Evolutionary conservation across 2,888 invertebrate genomes (phyloP).

Genomic region (Drosophila neotestacea): DNA sequence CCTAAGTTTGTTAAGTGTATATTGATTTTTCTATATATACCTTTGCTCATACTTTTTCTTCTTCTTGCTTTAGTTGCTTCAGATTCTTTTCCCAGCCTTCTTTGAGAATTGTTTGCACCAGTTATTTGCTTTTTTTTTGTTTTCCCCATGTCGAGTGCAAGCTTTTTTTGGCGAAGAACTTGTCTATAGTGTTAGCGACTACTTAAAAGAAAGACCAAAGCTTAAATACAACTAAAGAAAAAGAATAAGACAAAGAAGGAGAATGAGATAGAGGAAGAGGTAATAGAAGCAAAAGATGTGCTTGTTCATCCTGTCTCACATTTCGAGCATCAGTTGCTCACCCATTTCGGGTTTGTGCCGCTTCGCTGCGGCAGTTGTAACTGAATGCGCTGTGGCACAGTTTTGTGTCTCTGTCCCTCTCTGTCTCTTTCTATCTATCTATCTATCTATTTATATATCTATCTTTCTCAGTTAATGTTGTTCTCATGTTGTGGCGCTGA

Average conservation of each 20-base stretch:
- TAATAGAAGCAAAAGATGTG: constrained; percentile 12
- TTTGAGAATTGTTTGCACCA: constrained; percentile 1
- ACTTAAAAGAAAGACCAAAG: constrained; percentile 28
- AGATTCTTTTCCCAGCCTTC: constrained; percentile 10
- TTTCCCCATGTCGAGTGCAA: constrained; percentile 3
- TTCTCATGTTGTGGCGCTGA: constrained; percentile 31
- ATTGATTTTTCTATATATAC: neutral
- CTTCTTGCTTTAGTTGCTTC: neutral
- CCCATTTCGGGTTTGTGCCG: constrained; percentile 61
- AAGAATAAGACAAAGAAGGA: neutral
- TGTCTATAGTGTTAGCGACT: constrained; percentile 30
- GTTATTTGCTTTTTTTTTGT: constrained; percentile 1
- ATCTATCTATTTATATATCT: neutral
- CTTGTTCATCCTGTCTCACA: constrained; percentile 42
- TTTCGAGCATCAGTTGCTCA: constrained; percentile 41
- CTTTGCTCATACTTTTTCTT: neutral
- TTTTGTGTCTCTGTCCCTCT: constrained; percentile 18
- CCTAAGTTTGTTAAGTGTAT: neutral
- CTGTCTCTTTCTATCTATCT: neutral
- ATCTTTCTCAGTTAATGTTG: neutral
- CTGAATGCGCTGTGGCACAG: constrained; percentile 62
- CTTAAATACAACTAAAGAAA: constrained; percentile 5
- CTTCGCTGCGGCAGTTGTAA: constrained; percentile 65
- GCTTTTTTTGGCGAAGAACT: constrained; percentile 34
- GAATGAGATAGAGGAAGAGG: neutral